Base-by-base conservation (phyloP, 1,140 invertebrate genomes). In the Lepidurus couesii region DNA sequence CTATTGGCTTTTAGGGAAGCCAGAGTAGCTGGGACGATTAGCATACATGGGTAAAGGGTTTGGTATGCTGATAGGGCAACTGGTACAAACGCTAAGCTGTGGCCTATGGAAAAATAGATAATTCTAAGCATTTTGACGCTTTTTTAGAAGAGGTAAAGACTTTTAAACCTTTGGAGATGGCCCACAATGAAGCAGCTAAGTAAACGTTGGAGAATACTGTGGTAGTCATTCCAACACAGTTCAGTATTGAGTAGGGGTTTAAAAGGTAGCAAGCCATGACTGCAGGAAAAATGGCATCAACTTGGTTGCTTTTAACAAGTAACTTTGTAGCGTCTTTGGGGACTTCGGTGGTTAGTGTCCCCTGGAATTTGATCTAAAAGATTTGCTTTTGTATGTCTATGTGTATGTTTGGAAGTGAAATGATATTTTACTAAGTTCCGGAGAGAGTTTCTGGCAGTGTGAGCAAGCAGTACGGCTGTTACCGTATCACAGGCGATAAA, bases 211-310 rank as follows among this genome's bases (percentile, higher is more conserved):
- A 91, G 81, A 98, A 91, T 10, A 95, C 92, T 16, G 94, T 95
- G 7, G 96, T 97, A 0, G 95, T 97, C 83, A 92, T 90, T 44
- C 92, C 95, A n/a, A 93, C 90, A 87, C 96, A 98, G 81, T 93
- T 95, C 16, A 95, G 86, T 74, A 98, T 89, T 44, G 92, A 92
- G 83, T 95, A 95, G 0, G 97, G 97, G 87, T 97, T 98, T 80
- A 98, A 93, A 10, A 98, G 87, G 87, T 97, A 97, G 0, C 93
- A 92, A 78, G 91, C 89, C 80, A 90, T 84, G 0, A 95, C 92
- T 83, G 91, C 91, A 53, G 91, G 84, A 7, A 90, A 87, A 53
- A 89, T 86, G 79, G 86, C 86, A 53, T 85, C 81, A 44, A 89
- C 84, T 81, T 91, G 88, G 2, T 84, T 81, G 13, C 86, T 84